Conservation (phyloP, 2,888 invertebrate species). For the Melanophora roralis region DNA sequence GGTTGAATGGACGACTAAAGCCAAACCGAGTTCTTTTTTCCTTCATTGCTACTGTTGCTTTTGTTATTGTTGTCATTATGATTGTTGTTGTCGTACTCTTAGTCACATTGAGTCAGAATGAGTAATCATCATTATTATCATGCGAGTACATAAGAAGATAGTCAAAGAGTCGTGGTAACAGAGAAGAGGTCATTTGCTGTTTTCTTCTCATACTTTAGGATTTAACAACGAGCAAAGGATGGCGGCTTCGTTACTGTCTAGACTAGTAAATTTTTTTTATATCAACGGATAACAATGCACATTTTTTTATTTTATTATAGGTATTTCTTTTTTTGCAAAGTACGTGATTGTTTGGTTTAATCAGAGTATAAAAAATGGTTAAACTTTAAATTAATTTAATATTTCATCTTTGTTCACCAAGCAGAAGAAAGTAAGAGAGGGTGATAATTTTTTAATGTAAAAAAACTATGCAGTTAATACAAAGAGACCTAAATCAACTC, state of each 20-base stretch:
- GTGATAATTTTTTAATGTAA: slow-evolving; percentile 5
- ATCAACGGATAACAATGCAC: slow-evolving; percentile 61
- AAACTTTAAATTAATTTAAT: slow-evolving; percentile 59
- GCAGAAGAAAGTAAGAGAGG: slow-evolving; percentile 4
- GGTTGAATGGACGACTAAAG: slow-evolving; percentile 75
- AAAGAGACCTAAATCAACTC: not conserved
- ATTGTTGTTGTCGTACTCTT: slow-evolving; percentile 62
- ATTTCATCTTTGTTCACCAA: slow-evolving; percentile 45
- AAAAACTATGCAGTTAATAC: not conserved
- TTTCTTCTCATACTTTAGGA: slow-evolving; percentile 59
- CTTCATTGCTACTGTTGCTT: slow-evolving; percentile 35
- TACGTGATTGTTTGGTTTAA: slow-evolving; percentile 62
- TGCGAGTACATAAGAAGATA: slow-evolving; percentile 59
- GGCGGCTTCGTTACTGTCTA: slow-evolving; percentile 62
- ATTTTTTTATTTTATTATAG: slow-evolving; percentile 51
- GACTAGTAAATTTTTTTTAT: slow-evolving; percentile 59
- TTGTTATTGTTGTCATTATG: slow-evolving; percentile 58
- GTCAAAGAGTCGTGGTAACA: slow-evolving; percentile 60
- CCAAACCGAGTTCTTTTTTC: slow-evolving; percentile 57
- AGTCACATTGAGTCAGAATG: slow-evolving; percentile 61
- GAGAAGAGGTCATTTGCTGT: slow-evolving; percentile 63
- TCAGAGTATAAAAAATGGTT: slow-evolving; percentile 57
- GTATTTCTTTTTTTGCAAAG: slow-evolving; percentile 43
- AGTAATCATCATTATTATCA: slow-evolving; percentile 61
- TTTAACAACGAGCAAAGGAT: slow-evolving; percentile 57